Evolutionary conservation across 2,888 invertebrate genomes (phyloP).

Genomic region (Luperina nickerlii): DNA sequence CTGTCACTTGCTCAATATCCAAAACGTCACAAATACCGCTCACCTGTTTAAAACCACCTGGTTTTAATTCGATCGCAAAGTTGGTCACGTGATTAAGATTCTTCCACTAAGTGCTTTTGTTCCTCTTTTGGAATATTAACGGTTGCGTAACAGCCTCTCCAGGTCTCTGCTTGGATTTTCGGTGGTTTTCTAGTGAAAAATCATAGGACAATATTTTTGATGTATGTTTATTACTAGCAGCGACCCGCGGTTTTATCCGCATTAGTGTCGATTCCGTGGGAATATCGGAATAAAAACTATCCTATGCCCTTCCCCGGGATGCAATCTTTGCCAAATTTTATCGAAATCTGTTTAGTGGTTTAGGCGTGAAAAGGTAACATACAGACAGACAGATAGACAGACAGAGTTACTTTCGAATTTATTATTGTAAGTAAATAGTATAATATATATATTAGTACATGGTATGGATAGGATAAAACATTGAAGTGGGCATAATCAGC

Average conservation of each 20-base stretch:
- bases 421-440: too few species aligned
- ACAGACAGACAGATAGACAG: too few species aligned
- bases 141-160: constrained; percentile 11
- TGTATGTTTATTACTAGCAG: too few species aligned
- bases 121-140: constrained; percentile 9
- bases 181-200: not conserved
- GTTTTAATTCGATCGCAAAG: not conserved
- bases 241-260: too few species aligned
- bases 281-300: too few species aligned
- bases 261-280: too few species aligned
- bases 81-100: constrained; percentile 33
- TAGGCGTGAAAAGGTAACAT: too few species aligned
- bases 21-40: constrained; percentile 13
- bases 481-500: not conserved
- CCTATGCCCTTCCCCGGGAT: too few species aligned
- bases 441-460: too few species aligned
- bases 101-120: constrained; percentile 6
- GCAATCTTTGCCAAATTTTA: too few species aligned
- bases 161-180: not conserved
- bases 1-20: not conserved
- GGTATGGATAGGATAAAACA: not conserved
- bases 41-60: constrained; percentile 32
- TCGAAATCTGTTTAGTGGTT: too few species aligned
- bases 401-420: too few species aligned
- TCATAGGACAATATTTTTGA: not conserved